These are phyloP conservation scores for Pristionchus entomophagus DNA, from an alignment of 2,888 invertebrate species.

Conservation along the genomic window DNA sequence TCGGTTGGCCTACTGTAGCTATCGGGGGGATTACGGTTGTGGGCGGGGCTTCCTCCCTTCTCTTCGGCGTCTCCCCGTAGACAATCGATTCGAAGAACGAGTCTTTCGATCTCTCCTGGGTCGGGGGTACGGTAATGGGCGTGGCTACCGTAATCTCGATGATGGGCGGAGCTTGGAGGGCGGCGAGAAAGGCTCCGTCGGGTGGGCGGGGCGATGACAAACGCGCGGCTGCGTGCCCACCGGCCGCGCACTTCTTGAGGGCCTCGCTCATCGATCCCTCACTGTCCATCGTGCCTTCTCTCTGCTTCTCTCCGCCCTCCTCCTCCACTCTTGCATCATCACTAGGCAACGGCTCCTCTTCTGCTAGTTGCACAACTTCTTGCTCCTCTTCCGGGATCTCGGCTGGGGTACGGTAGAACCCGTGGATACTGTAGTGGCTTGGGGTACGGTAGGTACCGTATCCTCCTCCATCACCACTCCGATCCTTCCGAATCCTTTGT, in stretches of 20 bases:
- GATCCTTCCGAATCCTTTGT: background rate
- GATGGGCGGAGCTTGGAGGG: slow-evolving; percentile 4
- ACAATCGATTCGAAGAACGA: slow-evolving; percentile 27
- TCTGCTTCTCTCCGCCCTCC: background rate
- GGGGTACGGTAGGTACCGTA: slow-evolving; percentile 7
- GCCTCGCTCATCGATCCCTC: slow-evolving; percentile 24
- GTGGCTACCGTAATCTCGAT: background rate
- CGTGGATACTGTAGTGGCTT: background rate
- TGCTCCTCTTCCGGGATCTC: background rate
- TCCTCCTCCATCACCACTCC: background rate
- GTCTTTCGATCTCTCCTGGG: background rate
- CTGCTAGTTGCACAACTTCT: background rate
- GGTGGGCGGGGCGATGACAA: slow-evolving; percentile 5
- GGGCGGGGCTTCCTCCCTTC: background rate
- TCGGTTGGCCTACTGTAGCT: background rate
- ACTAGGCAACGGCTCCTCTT: slow-evolving; percentile 16
- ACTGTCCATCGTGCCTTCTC: background rate
- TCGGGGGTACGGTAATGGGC: background rate
- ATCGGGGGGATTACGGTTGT: background rate
- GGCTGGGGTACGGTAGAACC: background rate
- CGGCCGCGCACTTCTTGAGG: slow-evolving; percentile 11
- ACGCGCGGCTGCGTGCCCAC: background rate
- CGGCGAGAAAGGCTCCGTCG: background rate
- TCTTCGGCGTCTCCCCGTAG: background rate
- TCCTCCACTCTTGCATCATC: slow-evolving; percentile 17